Evolutionary conservation across 2,797 vertebrate genomes (phyloP).

Genomic region (Semaprochilodus insignis): DNA sequence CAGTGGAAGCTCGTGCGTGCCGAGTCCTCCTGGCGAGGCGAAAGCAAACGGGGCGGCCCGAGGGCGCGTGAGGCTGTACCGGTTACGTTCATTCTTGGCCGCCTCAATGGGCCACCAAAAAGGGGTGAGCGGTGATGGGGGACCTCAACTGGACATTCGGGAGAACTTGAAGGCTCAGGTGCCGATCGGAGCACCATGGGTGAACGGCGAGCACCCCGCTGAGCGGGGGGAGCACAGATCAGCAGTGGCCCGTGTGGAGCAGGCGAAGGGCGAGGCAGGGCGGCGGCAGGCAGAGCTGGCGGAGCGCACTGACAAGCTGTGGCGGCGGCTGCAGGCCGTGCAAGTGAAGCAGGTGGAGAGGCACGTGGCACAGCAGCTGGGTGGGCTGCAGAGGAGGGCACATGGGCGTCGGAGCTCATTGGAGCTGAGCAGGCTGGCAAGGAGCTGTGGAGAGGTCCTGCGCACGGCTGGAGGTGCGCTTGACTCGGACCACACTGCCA

Average conservation of each 20-base stretch:
- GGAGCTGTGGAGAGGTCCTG: conserved; percentile 67
- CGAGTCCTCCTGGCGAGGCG: background rate
- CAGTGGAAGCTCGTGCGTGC: background rate
- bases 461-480: conserved; percentile 65
- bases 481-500: conserved; percentile 74
- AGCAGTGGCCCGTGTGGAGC: conserved; percentile 40
- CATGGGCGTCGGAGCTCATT: conserved; percentile 35
- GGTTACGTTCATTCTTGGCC: conserved; percentile 60
- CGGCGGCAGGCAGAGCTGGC: conserved; percentile 65
- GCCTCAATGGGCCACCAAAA: conserved; percentile 42
- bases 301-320: conserved; percentile 62
- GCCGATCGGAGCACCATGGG: background rate
- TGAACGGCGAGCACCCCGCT: background rate
- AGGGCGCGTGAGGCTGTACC: conserved; percentile 62
- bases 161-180: background rate
- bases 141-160: background rate
- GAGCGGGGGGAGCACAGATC: conserved; percentile 7
- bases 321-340: conserved; percentile 69
- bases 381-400: conserved; percentile 55
- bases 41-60: conserved; percentile 35
- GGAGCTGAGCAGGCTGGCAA: conserved; percentile 65
- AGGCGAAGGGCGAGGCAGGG: conserved; percentile 44
- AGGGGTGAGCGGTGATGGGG: conserved; percentile 29
- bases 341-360: conserved; percentile 73
- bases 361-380: conserved; percentile 69